Conservation (phyloP, 2,797 vertebrate genomes). For the Aplochiton taeniatus region DNA sequence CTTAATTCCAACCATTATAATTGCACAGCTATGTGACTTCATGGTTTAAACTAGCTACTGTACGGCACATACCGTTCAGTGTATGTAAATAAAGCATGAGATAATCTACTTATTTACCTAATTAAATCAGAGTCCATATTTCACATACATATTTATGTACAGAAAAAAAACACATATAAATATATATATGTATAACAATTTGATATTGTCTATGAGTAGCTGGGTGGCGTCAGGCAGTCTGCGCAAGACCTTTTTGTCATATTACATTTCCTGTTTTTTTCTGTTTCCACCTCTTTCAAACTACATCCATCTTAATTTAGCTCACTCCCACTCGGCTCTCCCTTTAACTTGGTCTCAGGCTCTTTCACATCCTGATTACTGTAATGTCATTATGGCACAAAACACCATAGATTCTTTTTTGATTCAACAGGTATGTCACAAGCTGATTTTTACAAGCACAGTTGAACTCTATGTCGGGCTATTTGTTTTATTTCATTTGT, state of each 20-base stretch:
- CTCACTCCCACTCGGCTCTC: constrained; percentile 1
- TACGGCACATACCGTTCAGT: no score
- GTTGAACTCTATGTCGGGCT: no score
- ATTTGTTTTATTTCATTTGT: no score
- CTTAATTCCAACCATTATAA: background rate
- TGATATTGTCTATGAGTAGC: constrained; percentile 89
- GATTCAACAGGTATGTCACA: background rate
- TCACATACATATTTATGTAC: background rate
- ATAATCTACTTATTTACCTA: background rate
- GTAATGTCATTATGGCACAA: constrained; percentile 51
- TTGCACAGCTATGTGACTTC: background rate
- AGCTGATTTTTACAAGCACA: background rate
- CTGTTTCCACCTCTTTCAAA: constrained; percentile 65
- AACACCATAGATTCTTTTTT: constrained; percentile 23
- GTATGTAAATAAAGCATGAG: background rate
- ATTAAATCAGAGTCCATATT: background rate
- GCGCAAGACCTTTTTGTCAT: constrained; percentile 82
- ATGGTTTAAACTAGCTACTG: background rate
- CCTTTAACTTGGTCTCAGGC: constrained; percentile 23
- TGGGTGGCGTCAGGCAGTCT: constrained; percentile 89
- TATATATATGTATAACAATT: constrained; percentile 56
- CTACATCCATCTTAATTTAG: constrained; percentile 29
- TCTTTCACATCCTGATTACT: constrained; percentile 58
- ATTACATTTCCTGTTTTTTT: constrained; percentile 84
- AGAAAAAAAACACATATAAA: no score